Evolutionary conservation across 1,140 invertebrate genomes (phyloP), one percentile per base, ranked within the genome.

Genomic region (Hormaphis cornu): DNA sequence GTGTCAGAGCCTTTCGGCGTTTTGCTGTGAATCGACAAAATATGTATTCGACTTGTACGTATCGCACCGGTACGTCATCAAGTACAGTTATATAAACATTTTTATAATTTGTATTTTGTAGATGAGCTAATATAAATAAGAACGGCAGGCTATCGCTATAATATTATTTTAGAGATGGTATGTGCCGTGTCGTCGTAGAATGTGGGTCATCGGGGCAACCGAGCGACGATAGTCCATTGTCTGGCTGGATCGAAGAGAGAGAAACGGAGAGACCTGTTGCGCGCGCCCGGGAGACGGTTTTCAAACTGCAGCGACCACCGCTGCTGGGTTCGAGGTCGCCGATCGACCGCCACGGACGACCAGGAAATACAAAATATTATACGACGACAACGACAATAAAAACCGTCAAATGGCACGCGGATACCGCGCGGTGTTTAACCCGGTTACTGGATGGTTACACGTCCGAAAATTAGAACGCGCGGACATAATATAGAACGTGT

Each of bases 161-260:
- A n/a, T n/a, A n/a, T n/a, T n/a, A n/a, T n/a, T n/a, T n/a, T n/a
- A n/a, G n/a, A n/a, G n/a, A n/a, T n/a, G n/a, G n/a, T n/a, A n/a
- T n/a, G n/a, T n/a, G n/a, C n/a, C n/a, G n/a, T n/a, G n/a, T n/a
- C n/a, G n/a, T n/a, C n/a, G n/a, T n/a, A n/a, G n/a, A n/a, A 53
- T 35, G 52, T 54, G 28, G 52, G 52, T 54, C 52, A 54, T 54
- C 52, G 52, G 52, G 52, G 52, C 52, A 35, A 54, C n/a, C 28
- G 52, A 30, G 28, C 28, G 52, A 26, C 48, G 26, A 18, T 14
- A 0, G 52, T 16, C 18, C 52, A 35, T 33, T 54, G 52, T 54
- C 52, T 54, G 18, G 4, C 3, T n/a, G 1, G 52, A n/a, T 16
- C 28, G 52, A 53, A 53, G 52, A 33, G 18, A 30, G 30, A 33